Conservation (phyloP, 2,888 invertebrate genomes). For the Cephus spinipes region DNA sequence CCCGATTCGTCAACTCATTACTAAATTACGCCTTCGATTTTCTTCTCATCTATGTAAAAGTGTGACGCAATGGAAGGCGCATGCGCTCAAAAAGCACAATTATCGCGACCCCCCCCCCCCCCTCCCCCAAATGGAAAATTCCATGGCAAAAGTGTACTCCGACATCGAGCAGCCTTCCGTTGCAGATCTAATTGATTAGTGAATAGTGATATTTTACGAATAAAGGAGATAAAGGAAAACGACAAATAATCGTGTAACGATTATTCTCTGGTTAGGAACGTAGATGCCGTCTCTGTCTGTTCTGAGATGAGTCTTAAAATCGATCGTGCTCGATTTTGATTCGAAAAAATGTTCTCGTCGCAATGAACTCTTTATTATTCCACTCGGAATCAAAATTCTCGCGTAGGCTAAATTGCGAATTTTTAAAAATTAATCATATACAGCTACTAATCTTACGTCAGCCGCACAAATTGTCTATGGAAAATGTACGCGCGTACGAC, state of each 20-base stretch:
- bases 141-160: background rate
- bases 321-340: background rate
- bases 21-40: background rate
- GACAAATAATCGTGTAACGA: background rate
- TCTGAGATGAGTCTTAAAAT: background rate
- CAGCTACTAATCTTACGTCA: background rate
- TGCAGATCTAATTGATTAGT: background rate
- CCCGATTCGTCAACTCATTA: constrained; percentile 31
- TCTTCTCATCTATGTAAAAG: background rate
- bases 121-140: background rate
- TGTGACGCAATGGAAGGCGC: background rate
- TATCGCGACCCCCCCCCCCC: background rate
- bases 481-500: background rate
- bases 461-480: background rate
- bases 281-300: background rate
- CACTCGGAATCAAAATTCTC: background rate
- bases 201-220: background rate
- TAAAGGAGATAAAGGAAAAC: background rate
- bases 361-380: background rate
- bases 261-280: background rate
- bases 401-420: background rate
- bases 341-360: background rate
- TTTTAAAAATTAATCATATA: background rate
- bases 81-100: background rate
- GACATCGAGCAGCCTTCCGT: background rate